Conservation (phyloP, 2,797 vertebrate genomes). For the Helicolenus hilgendorfi region DNA sequence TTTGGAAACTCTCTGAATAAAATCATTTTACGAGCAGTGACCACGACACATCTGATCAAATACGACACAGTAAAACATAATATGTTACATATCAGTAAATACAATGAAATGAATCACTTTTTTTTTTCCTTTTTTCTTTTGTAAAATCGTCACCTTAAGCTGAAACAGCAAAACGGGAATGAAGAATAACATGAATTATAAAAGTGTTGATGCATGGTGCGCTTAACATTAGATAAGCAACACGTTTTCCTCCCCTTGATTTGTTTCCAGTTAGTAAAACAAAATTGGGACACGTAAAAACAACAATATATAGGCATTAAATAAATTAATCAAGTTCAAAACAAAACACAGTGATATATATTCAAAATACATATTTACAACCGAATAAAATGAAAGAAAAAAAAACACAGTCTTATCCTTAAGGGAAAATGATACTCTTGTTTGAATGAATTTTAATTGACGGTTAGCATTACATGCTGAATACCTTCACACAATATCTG, state of each 20-base stretch:
- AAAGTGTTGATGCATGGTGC: conserved; percentile 50
- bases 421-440: conserved; percentile 45
- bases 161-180: conserved; percentile 66
- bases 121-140: conserved; percentile 8
- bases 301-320: conserved; percentile 88
- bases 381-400: conserved; percentile 60
- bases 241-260: conserved; percentile 59
- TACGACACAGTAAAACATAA: conserved; percentile 74
- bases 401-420: conserved; percentile 40
- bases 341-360: conserved; percentile 86
- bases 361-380: conserved; percentile 91
- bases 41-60: conserved; percentile 78
- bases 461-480: conserved; percentile 61
- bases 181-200: conserved; percentile 67
- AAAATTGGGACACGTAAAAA: conserved; percentile 76
- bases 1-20: conserved; percentile 80
- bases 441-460: conserved; percentile 59
- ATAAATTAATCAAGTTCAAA: conserved; percentile 90
- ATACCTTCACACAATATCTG: conserved; percentile 36
- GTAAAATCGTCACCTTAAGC: conserved; percentile 68
- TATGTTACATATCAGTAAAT: conserved; percentile 79
- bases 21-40: conserved; percentile 78
- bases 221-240: conserved; percentile 63
- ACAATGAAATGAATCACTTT: conserved; percentile 74
- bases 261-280: conserved; percentile 86